Percentiles rank a stretch among this genome's conserved stretches.
Evolutionary conservation across 2,113 vertebrate species (phyloP).

Genomic region (Oreochromis spilurus): DNA sequence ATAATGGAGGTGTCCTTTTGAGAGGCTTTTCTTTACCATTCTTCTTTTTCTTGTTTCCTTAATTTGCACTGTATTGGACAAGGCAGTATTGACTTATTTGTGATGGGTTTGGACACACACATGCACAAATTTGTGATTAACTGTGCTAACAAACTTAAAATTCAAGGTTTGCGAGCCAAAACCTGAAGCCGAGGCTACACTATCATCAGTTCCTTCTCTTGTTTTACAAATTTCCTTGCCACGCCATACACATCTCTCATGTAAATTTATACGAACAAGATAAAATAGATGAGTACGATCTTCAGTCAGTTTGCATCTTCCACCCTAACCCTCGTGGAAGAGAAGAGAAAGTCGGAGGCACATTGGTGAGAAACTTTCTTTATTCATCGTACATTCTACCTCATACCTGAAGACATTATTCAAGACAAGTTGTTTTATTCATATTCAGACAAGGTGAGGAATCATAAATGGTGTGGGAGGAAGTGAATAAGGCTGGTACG

Average conservation of each 20-base stretch:
- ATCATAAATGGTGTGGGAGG: constrained; percentile 21
- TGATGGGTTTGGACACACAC: not conserved
- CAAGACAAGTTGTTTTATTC: constrained; percentile 54
- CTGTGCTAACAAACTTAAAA: not conserved
- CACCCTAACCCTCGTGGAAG: not conserved
- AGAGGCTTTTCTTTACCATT: not conserved
- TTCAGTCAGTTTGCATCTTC: not conserved
- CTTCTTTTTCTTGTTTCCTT: not conserved
- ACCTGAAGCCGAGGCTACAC: not conserved
- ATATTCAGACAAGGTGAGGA: constrained; percentile 20
- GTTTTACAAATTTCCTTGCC: not conserved
- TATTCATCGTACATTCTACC: not conserved
- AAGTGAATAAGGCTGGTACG: not conserved
- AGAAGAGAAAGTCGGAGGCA: not conserved
- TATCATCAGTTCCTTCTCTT: not conserved
- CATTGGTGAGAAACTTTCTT: not conserved
- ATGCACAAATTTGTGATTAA: not conserved
- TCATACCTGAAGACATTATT: constrained; percentile 25
- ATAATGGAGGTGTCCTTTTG: constrained; percentile 8
- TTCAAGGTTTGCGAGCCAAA: not conserved
- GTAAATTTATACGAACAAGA: not conserved
- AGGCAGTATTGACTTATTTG: not conserved
- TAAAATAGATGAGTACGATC: not conserved
- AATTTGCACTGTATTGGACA: not conserved
- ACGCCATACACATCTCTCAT: not conserved